phyloP scores from a whole-genome alignment of 2,888 invertebrate genomes.

The Sphaeridia pumilis region DNA sequence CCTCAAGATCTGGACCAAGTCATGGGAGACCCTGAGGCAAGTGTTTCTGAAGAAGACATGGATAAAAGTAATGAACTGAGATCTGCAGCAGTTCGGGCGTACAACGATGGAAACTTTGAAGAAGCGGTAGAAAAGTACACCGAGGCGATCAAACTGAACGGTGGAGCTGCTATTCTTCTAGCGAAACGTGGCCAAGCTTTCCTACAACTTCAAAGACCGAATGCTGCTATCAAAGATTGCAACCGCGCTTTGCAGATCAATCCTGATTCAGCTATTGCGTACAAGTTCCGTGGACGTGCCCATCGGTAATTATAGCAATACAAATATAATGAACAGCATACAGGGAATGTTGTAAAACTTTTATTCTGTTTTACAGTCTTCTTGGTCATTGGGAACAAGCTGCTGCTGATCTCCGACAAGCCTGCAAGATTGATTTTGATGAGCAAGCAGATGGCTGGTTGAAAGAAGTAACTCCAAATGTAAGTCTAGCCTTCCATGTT shows the following conservation, averaged over 20 bases:
- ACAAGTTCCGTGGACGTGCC: slow-evolving; percentile 85
- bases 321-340: too few relatives aligned
- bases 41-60: slow-evolving; percentile 60
- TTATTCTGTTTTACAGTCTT: slow-evolving; percentile 44
- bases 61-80: slow-evolving; percentile 67
- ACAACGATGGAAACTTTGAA: slow-evolving; percentile 64
- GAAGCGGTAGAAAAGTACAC: slow-evolving; percentile 68
- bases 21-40: slow-evolving; percentile 55
- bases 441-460: slow-evolving; percentile 86
- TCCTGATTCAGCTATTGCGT: slow-evolving; percentile 81
- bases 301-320: slow-evolving; percentile 48
- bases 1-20: slow-evolving; percentile 48
- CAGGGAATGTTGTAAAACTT: neutral
- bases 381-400: slow-evolving; percentile 82
- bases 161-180: slow-evolving; percentile 64
- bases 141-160: slow-evolving; percentile 72
- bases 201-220: slow-evolving; percentile 58
- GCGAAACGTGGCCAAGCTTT: slow-evolving; percentile 82
- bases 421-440: slow-evolving; percentile 86
- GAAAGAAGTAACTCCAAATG: slow-evolving; percentile 79
- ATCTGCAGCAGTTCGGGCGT: slow-evolving; percentile 61
- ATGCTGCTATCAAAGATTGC: slow-evolving; percentile 64
- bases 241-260: slow-evolving; percentile 74
- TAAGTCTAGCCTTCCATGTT: too few relatives aligned
- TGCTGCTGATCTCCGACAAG: slow-evolving; percentile 71